phyloP scores from a whole-genome alignment of 2,113 vertebrate genomes.

The Paradoxurus hermaphroditus region DNA sequence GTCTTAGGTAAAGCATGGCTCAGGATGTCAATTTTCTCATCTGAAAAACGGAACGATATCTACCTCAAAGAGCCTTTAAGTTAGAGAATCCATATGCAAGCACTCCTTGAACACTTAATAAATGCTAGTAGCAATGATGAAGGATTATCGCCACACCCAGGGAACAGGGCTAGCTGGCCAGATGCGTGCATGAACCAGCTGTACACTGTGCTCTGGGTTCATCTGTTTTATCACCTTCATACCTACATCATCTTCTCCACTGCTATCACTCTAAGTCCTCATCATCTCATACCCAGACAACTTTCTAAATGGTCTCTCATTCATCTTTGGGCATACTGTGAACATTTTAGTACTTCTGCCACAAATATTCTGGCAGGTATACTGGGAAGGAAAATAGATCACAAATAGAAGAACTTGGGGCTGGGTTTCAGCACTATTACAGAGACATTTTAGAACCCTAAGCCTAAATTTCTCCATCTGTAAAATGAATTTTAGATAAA shows the following conservation, averaged over 20 bases:
- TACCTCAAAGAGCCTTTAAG: background rate
- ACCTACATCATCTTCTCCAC: background rate
- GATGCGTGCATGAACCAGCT: background rate
- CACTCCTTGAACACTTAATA: background rate
- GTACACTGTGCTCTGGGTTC: background rate
- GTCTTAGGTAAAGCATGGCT: background rate
- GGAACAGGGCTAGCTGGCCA: background rate
- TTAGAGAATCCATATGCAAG: background rate
- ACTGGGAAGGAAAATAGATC: background rate
- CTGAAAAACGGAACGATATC: background rate
- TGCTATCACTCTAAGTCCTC: background rate
- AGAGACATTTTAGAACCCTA: background rate
- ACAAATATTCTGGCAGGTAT: background rate
- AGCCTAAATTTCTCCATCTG: background rate
- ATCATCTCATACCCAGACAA: background rate
- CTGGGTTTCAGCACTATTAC: background rate
- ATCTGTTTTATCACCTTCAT: background rate
- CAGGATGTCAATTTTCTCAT: background rate
- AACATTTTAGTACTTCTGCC: background rate
- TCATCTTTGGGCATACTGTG: background rate
- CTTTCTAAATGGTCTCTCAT: background rate
- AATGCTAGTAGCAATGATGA: background rate
- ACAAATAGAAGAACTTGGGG: background rate
- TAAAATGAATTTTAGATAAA: background rate
- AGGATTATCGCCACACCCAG: background rate